These are phyloP conservation scores for Mylabris sibirica DNA, from an alignment of 2,888 invertebrate genomes.

Conservation along the genomic window DNA sequence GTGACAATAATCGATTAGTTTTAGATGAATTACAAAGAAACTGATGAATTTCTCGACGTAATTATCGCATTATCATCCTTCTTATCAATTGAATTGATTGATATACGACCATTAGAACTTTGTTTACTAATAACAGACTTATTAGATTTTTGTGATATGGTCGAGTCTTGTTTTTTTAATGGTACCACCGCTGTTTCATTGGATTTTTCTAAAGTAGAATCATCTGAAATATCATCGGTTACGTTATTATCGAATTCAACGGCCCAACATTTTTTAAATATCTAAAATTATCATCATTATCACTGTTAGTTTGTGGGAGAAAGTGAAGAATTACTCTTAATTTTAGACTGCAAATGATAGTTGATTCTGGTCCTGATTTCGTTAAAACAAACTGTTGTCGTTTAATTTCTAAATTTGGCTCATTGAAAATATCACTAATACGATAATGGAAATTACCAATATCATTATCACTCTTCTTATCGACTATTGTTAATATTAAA, in stretches of 20 bases:
- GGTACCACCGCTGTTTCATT: neutral
- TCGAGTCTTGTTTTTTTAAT: neutral
- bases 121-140: neutral
- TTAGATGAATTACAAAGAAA: neutral
- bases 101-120: neutral
- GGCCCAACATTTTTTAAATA: conserved; percentile 47
- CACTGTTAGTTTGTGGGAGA: neutral
- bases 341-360: conserved; percentile 77
- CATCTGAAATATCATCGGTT: neutral
- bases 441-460: conserved; percentile 77
- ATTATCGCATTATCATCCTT: neutral
- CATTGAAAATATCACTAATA: conserved; percentile 72
- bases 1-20: neutral
- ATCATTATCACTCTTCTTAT: conserved; percentile 78
- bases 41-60: conserved; percentile 2
- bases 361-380: conserved; percentile 79
- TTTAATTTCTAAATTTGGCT: conserved; percentile 74
- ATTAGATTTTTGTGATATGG: neutral
- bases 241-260: conserved; percentile 21
- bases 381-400: conserved; percentile 81
- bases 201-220: neutral
- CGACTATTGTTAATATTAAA: conserved; percentile 80
- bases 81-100: neutral
- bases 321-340: conserved; percentile 67
- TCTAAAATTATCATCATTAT: conserved; percentile 38